Evolutionary conservation across 2,797 vertebrate genomes (phyloP), one percentile per base, ranked within the genome.

Genomic region (Furcifer pardalis): DNA sequence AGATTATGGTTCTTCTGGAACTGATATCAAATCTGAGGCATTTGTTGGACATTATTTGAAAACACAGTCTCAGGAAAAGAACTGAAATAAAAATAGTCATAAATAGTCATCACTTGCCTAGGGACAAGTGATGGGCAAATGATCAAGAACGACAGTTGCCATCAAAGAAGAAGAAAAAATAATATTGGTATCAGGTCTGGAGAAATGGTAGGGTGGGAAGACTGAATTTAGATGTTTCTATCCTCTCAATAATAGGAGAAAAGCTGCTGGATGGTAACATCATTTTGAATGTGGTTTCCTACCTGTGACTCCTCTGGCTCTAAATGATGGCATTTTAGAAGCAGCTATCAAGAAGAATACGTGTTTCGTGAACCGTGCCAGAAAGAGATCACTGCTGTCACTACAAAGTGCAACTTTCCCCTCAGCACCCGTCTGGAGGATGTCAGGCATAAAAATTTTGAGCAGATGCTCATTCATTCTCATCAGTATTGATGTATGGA

Each of bases 321-420:
- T 69, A 77, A 81, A 86, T 77, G 63, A 60, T 81, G 35, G 71
- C 27, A 79, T 56, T 74, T 56, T 69, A 79, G 56, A 56, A 17
- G 9, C 23, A 59, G 63, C 65, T 77, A 69, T 77, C 32, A 81
- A 62, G 52, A 44, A n/a, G 72, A 87, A 84, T 72, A 84, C 79
- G 49, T 25, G n/a, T 17, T 56, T 10, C 19, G 13, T 3, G 25
- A 79, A 52, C 65, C 77, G 81, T 62, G 60, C 73, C 40, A 42
- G 76, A 80, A 49, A 13, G 68, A 82, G 59, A 86, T 40, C 73
- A 46, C 73, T 62, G 40, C 66, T 49, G 65, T 71, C 59, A 72
- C 42, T 62, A 63, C 52, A 56, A 72, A 71, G 56, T 40, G 35
- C 13, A 62, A 46, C 42, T 62, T 69, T 21, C 32, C 52, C 56